Base-by-base conservation (phyloP, 1,140 invertebrate genomes). In the Mycetomoellerius zeteki region DNA sequence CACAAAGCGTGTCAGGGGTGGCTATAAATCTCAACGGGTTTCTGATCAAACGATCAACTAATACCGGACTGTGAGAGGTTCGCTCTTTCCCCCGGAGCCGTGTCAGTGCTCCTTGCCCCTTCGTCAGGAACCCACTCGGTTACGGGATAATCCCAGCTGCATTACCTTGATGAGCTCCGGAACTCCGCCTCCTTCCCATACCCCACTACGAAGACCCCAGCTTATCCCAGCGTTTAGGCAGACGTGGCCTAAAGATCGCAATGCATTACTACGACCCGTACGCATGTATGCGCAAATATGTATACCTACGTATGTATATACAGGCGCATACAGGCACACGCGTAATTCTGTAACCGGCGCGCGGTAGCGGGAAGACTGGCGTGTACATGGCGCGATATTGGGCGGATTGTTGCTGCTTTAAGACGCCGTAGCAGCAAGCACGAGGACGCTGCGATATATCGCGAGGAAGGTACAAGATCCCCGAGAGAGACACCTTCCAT, bases 161-260 rank as follows among this genome's bases (percentile, higher is more conserved):
- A 95, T 95, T 95, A 95, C 92, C 93, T 94, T 95, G 94, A 95
- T 95, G 94, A 95, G 94, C 92, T 94, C 92, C 90, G 90, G 92
- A 84, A 90, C 89, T 91, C 91, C 90, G 92, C 89, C 89, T 71
- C 87, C 86, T 92, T 86, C 88, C 37, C 43, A 21, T n/a, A 14
- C 27, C 33, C 47, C 21, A 8, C n/a, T 33, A 50, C 47, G 30
- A 65, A 65, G 60, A 47, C 24, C 21, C 21, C 80, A 33, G 80
- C 65, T 86, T 67, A 81, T 86, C 64, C 52, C 52, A 65, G 77
- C 33, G 64, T 81, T 69, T 78, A 86, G 65, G 58, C 64, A 86
- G 65, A 81, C 77, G 52, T 43, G 75, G 73, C 54, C 78, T 71
- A 86, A 81, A 86, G 73, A 81, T 82, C 60, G 84, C 71, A 62